Percentiles rank a stretch among this genome's conserved stretches.
These are phyloP conservation scores for Candidula unifasciata DNA, from an alignment of 2,888 invertebrate genomes.

Conservation along the genomic window DNA sequence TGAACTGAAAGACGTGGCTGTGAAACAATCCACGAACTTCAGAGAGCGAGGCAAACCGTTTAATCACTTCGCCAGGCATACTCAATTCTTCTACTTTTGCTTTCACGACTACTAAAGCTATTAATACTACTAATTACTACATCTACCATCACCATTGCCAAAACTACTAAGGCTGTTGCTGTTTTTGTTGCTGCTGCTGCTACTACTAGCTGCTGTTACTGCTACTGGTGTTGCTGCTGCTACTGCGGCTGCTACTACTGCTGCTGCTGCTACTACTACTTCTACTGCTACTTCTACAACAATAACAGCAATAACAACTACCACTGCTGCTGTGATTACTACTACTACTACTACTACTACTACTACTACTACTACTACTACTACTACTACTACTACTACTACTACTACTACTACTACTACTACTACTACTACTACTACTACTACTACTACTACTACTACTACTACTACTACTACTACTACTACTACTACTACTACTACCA, in stretches of 20 bases:
- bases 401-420: conserved; percentile 34
- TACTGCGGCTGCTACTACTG: conserved; percentile 20
- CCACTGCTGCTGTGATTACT: not conserved
- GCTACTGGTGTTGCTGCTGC: not conserved
- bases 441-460: conserved; percentile 10
- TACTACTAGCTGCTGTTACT: not conserved
- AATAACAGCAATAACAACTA: no score
- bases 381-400: conserved; percentile 35
- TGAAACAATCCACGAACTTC: no score
- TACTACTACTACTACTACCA: no score
- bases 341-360: conserved; percentile 29
- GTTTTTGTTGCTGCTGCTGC: conserved; percentile 1
- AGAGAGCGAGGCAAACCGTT: no score
- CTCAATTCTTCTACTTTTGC: no score
- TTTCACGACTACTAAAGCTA: not conserved
- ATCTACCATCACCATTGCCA: conserved; percentile 19
- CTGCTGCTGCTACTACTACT: conserved; percentile 29
- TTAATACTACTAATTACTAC: not conserved
- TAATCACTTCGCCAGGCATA: no score
- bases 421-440: conserved; percentile 37
- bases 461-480: no score
- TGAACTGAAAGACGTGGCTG: no score
- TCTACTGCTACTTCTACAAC: conserved; percentile 27
- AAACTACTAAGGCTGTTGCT: conserved; percentile 2
- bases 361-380: conserved; percentile 37